A percentile compares a stretch with the other conserved stretches of the same genome.
phyloP scores from a whole-genome alignment of 2,797 vertebrate genomes.

The Pipistrellus kuhlii region DNA sequence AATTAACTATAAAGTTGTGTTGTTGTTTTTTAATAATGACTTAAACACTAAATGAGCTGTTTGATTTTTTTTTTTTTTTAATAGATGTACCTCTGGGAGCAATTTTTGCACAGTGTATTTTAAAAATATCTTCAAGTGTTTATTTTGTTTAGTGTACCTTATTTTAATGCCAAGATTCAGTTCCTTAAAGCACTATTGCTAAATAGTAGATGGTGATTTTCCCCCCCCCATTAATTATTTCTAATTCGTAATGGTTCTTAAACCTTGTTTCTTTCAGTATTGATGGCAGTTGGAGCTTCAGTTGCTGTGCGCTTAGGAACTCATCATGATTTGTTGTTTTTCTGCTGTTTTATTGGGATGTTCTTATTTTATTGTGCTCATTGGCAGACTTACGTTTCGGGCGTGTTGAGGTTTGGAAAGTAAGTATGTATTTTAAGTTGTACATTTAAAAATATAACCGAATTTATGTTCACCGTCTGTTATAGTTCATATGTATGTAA shows the following conservation, averaged over 20 bases:
- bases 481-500: background rate
- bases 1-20: background rate
- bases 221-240: background rate
- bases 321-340: conserved; percentile 95
- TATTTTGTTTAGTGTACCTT: conserved; percentile 37
- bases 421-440: conserved; percentile 87
- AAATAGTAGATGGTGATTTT: background rate
- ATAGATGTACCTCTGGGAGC: background rate
- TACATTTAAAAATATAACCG: conserved; percentile 29
- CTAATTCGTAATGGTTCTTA: conserved; percentile 5
- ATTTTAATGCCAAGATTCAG: background rate
- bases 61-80: background rate
- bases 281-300: conserved; percentile 94
- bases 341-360: conserved; percentile 95
- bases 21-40: background rate
- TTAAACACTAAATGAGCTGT: conserved; percentile 1
- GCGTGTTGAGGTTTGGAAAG: conserved; percentile 96
- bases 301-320: conserved; percentile 93
- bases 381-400: conserved; percentile 99
- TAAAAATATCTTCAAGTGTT: conserved; percentile 30
- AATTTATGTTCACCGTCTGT: conserved; percentile 36
- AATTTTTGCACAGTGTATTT: conserved; percentile 26
- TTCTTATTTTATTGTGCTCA: conserved; percentile 99
- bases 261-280: conserved; percentile 89
- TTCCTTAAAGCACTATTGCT: conserved; percentile 43